Evolutionary conservation across 2,797 vertebrate species (phyloP), one percentile per base, ranked within the genome.

Genomic region (Myotis vivesi): DNA sequence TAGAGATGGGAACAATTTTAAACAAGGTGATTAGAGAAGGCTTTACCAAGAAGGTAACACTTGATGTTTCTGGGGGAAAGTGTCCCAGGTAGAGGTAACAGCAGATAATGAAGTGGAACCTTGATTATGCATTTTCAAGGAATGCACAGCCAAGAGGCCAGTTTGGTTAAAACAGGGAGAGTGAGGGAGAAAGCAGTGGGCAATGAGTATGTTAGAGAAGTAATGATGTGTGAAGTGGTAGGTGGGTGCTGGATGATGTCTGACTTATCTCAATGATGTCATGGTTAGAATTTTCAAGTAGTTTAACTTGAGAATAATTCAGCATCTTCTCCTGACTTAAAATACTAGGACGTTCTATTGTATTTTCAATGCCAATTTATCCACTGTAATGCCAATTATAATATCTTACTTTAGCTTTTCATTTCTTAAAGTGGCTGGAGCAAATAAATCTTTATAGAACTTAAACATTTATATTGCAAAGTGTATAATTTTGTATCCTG

Each of bases 401-500:
- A 41, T 36, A 79, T 41, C 36, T 73, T 38, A 73, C 9, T 81
- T 64, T 76, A 85, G 51, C 28, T 62, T 76, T 93, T 88, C 57
- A 82, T 51, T 53, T 89, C 68, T 73, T 87, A 17, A 89, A 76
- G 10, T 38, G 6, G 4, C 33, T 46, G 36, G 17, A 30, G 5
- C 22, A 57, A 88, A 82, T 41, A 88, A 89, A 93, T 77, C 55
- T 89, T 71, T 64, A 87, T 4, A 77, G 15, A 69, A 33, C 28
- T 90, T 79, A 71, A 91, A 91, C 20, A 91, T n/a, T 84, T 80
- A 33, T 28, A 82, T 38, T 89, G 73, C 53, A 82, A 88, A 93
- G 82, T 1, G 17, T 20, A 2, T 87, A 83, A n/a, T 55, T 94
- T 66, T 57, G 71, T 76, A 17, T 22, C 53, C 41, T 69, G 8